Evolutionary conservation across 2,113 vertebrate species (phyloP).

Genomic region (Scytalopus superciliaris): DNA sequence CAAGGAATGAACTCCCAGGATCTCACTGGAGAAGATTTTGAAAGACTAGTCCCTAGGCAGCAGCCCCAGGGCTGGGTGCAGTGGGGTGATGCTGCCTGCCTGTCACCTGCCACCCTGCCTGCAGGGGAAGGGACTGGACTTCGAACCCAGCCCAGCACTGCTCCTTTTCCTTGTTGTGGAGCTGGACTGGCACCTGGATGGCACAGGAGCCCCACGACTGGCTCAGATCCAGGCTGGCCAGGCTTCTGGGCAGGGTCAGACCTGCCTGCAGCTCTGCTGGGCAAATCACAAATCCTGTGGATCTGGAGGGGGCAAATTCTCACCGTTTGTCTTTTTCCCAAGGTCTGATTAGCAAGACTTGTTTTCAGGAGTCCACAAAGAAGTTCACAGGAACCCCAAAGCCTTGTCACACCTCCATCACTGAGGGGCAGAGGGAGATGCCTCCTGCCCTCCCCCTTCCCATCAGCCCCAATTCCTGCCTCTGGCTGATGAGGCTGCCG

Average conservation of each 20-base stretch:
- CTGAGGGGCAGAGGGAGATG: not conserved
- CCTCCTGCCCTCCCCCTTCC: not conserved
- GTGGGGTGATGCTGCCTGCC: not conserved
- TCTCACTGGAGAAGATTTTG: not conserved
- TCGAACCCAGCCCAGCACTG: not conserved
- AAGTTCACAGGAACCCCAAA: not conserved
- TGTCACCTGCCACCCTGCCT: not conserved
- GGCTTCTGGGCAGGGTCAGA: not conserved
- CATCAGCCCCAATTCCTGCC: not conserved
- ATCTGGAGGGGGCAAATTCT: not conserved
- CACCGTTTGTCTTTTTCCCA: not conserved
- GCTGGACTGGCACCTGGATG: not conserved
- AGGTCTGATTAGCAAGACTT: not conserved
- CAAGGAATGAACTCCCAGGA: not conserved
- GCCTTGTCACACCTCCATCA: not conserved
- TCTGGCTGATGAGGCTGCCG: not conserved
- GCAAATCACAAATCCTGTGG: not conserved
- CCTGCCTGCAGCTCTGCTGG: not conserved
- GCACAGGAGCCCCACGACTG: not conserved
- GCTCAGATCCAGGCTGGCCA: rapidly evolving
- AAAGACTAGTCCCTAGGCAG: not conserved
- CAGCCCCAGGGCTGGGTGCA: not conserved
- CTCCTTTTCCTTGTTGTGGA: rapidly evolving
- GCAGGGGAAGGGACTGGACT: not conserved
- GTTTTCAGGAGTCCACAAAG: not conserved